Evolutionary conservation across 2,888 invertebrate species (phyloP).

Genomic region (Bombylius major): DNA sequence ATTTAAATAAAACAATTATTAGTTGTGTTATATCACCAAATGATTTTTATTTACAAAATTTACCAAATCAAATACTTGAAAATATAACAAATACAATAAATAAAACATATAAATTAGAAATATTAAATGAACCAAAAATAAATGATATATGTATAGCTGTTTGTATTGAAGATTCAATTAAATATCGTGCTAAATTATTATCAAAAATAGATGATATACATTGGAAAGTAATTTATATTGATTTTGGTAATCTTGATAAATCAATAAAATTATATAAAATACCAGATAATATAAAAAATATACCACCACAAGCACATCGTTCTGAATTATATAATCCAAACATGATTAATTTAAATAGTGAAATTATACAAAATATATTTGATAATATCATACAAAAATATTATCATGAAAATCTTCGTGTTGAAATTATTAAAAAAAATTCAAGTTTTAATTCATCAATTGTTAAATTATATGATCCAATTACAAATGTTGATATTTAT

Average conservation of each 20-base stretch:
- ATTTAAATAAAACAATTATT: slow-evolving; percentile 42
- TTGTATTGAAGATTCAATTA: slow-evolving; percentile 65
- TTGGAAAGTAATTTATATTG: slow-evolving; percentile 53
- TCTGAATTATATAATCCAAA: slow-evolving; percentile 47
- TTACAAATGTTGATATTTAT: too few relatives aligned
- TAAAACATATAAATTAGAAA: slow-evolving; percentile 21
- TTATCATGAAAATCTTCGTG: slow-evolving; percentile 24
- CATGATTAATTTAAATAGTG: slow-evolving; percentile 34
- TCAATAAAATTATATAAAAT: slow-evolving; percentile 44
- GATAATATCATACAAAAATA: slow-evolving; percentile 16
- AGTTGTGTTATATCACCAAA: slow-evolving; percentile 59
- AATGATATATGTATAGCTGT: slow-evolving; percentile 58
- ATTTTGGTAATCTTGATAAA: slow-evolving; percentile 49
- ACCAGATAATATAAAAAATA: slow-evolving; percentile 44
- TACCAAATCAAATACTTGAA: slow-evolving; percentile 44
- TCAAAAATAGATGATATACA: slow-evolving; percentile 53
- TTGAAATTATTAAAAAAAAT: slow-evolving; percentile 28
- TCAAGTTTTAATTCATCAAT: too few relatives aligned
- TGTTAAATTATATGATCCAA: too few relatives aligned
- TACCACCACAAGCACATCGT: slow-evolving; percentile 44
- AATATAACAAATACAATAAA: slow-evolving; percentile 40
- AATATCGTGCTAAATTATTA: slow-evolving; percentile 81
- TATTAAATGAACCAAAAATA: slow-evolving; percentile 12
- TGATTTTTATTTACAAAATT: slow-evolving; percentile 67
- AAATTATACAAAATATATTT: slow-evolving; percentile 22